Percentiles rank a stretch among this genome's conserved stretches.
Conservation (phyloP, 2,888 invertebrate species). For the Aproaerema taeniolella region DNA sequence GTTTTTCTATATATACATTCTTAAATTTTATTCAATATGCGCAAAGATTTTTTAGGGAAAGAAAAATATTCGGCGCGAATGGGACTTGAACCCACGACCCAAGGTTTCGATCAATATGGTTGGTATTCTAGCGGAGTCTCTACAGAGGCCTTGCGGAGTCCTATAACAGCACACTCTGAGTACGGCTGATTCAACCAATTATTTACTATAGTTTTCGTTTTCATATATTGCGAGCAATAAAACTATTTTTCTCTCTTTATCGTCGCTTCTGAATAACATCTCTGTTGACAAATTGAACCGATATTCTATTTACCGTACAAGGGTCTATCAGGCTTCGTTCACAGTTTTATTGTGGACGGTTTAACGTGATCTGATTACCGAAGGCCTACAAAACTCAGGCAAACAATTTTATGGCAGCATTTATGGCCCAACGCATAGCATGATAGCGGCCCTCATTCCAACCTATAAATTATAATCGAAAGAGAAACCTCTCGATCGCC, state of each 20-base stretch:
- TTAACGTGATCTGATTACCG: constrained; percentile 57
- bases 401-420: constrained; percentile 68
- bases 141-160: too few relatives aligned
- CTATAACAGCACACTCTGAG: too few relatives aligned
- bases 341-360: constrained; percentile 16
- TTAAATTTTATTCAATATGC: too few relatives aligned
- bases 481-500: constrained; percentile 59
- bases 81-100: too few relatives aligned
- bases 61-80: too few relatives aligned
- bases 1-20: too few relatives aligned
- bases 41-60: too few relatives aligned
- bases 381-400: constrained; percentile 29
- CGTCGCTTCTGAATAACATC: constrained; percentile 19
- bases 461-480: constrained; percentile 71
- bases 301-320: background rate
- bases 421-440: constrained; percentile 45
- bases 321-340: constrained; percentile 6
- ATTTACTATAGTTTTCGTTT: too few relatives aligned
- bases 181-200: too few relatives aligned
- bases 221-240: too few relatives aligned
- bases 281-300: background rate
- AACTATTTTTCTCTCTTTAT: background rate
- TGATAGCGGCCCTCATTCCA: constrained; percentile 43
- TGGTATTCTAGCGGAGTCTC: too few relatives aligned
- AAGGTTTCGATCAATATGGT: too few relatives aligned